Percentiles rank a stretch among this genome's conserved stretches.
Evolutionary conservation across 2,888 invertebrate genomes (phyloP).

Genomic region (Sympetrum striolatum): DNA sequence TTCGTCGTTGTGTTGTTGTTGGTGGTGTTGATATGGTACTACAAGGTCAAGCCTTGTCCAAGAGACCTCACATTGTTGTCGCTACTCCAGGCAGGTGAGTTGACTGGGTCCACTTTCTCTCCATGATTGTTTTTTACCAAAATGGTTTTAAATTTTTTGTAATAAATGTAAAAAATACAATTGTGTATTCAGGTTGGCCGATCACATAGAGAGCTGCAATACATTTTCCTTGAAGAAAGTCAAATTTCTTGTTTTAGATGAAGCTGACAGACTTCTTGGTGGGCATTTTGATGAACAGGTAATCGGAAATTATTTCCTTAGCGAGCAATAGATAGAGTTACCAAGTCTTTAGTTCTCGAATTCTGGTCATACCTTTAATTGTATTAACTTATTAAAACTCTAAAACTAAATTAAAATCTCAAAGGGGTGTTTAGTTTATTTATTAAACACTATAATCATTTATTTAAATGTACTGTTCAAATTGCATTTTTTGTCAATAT

Average conservation of each 20-base stretch:
- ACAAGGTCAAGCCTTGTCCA: conserved; percentile 83
- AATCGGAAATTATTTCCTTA: neutral
- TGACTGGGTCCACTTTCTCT: neutral
- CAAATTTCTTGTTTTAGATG: conserved; percentile 91
- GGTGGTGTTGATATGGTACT: conserved; percentile 93
- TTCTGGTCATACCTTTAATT: neutral
- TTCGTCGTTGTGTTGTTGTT: conserved; percentile 86
- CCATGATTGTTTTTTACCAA: too few relatives aligned
- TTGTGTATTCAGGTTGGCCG: conserved; percentile 71
- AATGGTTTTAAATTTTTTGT: neutral
- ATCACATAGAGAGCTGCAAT: conserved; percentile 88
- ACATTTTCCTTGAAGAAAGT: conserved; percentile 81
- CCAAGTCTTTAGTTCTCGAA: neutral
- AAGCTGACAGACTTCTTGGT: conserved; percentile 88
- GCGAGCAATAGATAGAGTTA: neutral
- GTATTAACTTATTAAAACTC: neutral
- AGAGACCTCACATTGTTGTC: conserved; percentile 91
- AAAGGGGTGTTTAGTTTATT: neutral
- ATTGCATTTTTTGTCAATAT: too few relatives aligned
- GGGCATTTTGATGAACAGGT: conserved; percentile 82
- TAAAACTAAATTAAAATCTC: too few relatives aligned
- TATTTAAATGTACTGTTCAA: too few relatives aligned
- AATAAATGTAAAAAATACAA: neutral
- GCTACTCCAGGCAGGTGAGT: conserved; percentile 84
- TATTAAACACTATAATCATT: neutral